Conservation (phyloP, 2,888 invertebrate species). For the Athalia cordata region DNA sequence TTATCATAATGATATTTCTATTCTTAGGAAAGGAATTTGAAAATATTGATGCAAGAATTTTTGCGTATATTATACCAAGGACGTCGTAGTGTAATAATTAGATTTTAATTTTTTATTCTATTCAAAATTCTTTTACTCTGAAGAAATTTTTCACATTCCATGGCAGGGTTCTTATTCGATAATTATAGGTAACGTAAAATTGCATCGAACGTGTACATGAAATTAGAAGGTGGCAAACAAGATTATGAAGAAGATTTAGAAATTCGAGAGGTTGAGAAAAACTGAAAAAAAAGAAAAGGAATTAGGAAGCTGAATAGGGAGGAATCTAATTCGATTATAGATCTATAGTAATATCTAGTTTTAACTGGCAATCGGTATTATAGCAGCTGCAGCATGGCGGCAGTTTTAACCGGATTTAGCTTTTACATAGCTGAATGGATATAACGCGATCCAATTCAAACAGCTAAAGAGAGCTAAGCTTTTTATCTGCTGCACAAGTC, state of each 20-base stretch:
- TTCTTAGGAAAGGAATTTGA: too few species aligned
- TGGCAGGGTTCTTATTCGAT: too few species aligned
- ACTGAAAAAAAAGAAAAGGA: neutral
- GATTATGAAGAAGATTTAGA: neutral
- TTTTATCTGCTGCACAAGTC: neutral
- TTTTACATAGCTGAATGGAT: constrained; percentile 19
- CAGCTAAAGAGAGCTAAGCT: neutral
- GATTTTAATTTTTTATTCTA: too few species aligned
- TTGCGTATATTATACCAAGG: too few species aligned
- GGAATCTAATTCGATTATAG: constrained; percentile 15
- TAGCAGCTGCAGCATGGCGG: neutral
- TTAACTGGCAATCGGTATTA: too few species aligned
- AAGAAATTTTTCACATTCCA: too few species aligned
- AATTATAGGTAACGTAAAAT: too few species aligned
- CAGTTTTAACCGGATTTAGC: constrained; percentile 25
- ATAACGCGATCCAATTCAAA: constrained; percentile 14
- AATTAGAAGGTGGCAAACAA: neutral
- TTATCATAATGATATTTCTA: too few species aligned
- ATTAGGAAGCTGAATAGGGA: neutral
- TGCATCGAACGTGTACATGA: too few species aligned
- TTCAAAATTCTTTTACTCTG: too few species aligned
- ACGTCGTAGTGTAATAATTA: too few species aligned
- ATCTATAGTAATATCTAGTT: neutral
- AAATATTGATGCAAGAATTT: too few species aligned
- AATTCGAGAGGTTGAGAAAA: neutral